phyloP scores from a whole-genome alignment of 2,797 vertebrate genomes.

The Numenius phaeopus region DNA sequence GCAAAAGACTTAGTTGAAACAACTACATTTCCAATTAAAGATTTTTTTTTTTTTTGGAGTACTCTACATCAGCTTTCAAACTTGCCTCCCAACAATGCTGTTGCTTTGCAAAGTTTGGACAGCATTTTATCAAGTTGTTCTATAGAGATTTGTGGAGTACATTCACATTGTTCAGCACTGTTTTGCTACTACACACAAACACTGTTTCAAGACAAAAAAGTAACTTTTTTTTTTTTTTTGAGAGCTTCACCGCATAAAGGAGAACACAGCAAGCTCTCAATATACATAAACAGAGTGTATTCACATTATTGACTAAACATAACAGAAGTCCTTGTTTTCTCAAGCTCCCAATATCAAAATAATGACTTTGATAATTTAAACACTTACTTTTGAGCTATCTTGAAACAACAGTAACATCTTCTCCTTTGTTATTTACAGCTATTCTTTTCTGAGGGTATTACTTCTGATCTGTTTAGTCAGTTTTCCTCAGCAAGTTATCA shows the following conservation, averaged over 20 bases:
- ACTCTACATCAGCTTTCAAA: background rate
- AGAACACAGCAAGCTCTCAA: background rate
- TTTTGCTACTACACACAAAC: background rate
- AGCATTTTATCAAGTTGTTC: background rate
- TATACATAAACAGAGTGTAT: background rate
- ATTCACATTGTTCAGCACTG: background rate
- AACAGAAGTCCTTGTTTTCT: background rate
- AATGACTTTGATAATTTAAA: background rate
- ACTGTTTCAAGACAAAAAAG: background rate
- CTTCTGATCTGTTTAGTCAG: background rate
- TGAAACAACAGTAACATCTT: background rate
- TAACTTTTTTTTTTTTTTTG: background rate
- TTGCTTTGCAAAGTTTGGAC: background rate
- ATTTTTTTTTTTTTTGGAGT: background rate
- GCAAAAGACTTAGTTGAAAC: background rate
- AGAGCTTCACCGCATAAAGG: background rate
- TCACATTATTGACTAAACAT: background rate
- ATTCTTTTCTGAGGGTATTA: background rate
- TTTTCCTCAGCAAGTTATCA: background rate
- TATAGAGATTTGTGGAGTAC: background rate
- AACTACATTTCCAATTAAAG: background rate
- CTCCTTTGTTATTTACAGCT: background rate
- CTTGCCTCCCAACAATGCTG: background rate
- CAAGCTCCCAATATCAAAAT: background rate
- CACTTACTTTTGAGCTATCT: background rate